These are phyloP conservation scores for Drosophila sp. DNA, from an alignment of 1,140 invertebrate species.

Conservation along the genomic window DNA sequence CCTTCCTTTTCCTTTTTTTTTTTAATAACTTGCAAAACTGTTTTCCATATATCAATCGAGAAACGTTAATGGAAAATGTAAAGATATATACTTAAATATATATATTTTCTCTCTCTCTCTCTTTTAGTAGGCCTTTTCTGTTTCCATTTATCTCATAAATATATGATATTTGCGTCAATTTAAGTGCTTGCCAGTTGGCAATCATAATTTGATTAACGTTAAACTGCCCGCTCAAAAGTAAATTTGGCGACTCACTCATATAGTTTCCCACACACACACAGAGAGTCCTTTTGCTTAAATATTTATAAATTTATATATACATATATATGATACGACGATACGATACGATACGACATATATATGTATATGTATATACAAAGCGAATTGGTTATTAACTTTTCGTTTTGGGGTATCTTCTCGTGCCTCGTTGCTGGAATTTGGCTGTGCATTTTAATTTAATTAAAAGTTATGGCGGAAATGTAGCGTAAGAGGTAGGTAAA, in stretches of 20 bases:
- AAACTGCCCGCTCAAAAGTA: constrained; percentile 28
- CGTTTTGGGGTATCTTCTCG: constrained; percentile 19
- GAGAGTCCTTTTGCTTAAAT: constrained; percentile 63
- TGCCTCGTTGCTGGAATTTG: constrained; percentile 47
- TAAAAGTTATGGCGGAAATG: constrained; percentile 79
- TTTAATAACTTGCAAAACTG: no score
- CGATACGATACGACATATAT: constrained; percentile 38
- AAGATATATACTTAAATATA: not conserved
- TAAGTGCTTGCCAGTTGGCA: constrained; percentile 23
- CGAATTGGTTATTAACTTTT: constrained; percentile 78
- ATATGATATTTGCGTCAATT: constrained; percentile 39
- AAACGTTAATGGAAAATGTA: no score
- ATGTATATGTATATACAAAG: constrained; percentile 51
- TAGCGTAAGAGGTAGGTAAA: constrained; percentile 42
- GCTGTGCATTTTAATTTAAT: constrained; percentile 80
- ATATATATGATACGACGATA: not conserved
- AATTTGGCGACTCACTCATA: constrained; percentile 18
- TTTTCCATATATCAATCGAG: no score
- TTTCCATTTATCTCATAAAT: constrained; percentile 21
- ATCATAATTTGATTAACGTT: constrained; percentile 60
- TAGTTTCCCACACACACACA: constrained; percentile 17
- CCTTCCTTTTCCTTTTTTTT: no score
- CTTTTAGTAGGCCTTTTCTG: not conserved
- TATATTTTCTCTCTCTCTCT: not conserved
- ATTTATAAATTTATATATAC: constrained; percentile 73